Evolutionary conservation across 2,797 vertebrate species (phyloP).

Genomic region (Centroberyx gerrardi): DNA sequence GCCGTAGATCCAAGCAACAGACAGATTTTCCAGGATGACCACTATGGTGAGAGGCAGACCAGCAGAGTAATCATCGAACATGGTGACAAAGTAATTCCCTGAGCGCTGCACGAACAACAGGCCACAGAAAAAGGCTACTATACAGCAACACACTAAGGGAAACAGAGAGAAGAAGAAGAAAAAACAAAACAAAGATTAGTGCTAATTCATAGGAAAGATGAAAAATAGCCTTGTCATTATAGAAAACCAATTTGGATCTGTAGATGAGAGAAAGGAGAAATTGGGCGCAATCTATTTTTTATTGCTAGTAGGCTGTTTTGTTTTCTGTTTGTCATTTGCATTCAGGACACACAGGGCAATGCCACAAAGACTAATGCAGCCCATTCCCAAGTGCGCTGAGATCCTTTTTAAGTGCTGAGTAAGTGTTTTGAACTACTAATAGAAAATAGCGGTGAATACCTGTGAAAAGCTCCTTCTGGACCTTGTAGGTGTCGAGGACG

Average conservation of each 20-base stretch:
- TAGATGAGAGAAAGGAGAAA: not conserved
- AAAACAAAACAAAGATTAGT: not conserved
- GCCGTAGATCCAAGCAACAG: conserved; percentile 95
- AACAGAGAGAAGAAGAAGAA: conserved; percentile 21
- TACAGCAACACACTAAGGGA: conserved; percentile 91
- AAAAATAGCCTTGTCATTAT: not conserved
- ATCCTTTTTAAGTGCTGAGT: conserved; percentile 45
- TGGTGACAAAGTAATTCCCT: conserved; percentile 96
- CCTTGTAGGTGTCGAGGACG: conserved; percentile 94
- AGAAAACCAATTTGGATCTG: not conserved
- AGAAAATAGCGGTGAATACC: conserved; percentile 77
- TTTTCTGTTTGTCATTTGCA: conserved; percentile 9
- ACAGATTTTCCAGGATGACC: conserved; percentile 95
- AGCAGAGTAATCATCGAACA: conserved; percentile 97
- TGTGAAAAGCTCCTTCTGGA: conserved; percentile 95
- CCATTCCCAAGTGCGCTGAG: conserved; percentile 37
- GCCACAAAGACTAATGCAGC: conserved; percentile 34
- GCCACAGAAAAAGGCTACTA: conserved; percentile 92
- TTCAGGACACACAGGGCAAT: conserved; percentile 22
- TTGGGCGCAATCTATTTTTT: not conserved
- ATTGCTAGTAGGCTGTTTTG: conserved; percentile 22
- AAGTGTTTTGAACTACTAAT: conserved; percentile 7
- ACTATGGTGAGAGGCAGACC: conserved; percentile 94
- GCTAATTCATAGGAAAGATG: not conserved
- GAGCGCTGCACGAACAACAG: conserved; percentile 96